Percentiles rank a stretch among this genome's conserved stretches.
phyloP scores from a whole-genome alignment of 1,140 invertebrate genomes.

The Pectinophora gossypiella region DNA sequence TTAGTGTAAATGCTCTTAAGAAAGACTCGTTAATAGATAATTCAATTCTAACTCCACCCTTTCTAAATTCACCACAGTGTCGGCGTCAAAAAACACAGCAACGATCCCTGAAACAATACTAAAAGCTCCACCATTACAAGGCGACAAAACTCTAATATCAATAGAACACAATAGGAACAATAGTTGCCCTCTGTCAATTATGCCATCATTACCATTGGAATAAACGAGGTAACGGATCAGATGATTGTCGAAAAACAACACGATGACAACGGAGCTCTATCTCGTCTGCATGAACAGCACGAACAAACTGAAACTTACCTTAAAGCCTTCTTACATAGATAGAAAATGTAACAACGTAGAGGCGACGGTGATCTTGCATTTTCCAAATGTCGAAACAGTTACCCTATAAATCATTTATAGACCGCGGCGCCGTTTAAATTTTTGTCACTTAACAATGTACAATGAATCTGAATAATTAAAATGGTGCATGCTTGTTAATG shows the following conservation, averaged over 20 bases:
- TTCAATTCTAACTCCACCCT: slow-evolving; percentile 64
- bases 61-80: slow-evolving; percentile 47
- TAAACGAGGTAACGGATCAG: slow-evolving; percentile 67
- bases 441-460: slow-evolving; percentile 46
- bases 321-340: slow-evolving; percentile 22
- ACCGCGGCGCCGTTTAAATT: slow-evolving; percentile 39
- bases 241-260: slow-evolving; percentile 57
- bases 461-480: slow-evolving; percentile 43
- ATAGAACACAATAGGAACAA: slow-evolving; percentile 71
- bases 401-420: slow-evolving; percentile 60
- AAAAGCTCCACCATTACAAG: slow-evolving; percentile 62
- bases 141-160: slow-evolving; percentile 72
- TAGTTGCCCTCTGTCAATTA: slow-evolving; percentile 73
- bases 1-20: slow-evolving; percentile 16
- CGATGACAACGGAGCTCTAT: slow-evolving; percentile 36
- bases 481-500: slow-evolving; percentile 25
- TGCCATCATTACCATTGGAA: slow-evolving; percentile 72
- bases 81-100: slow-evolving; percentile 47
- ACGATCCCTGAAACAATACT: slow-evolving; percentile 58
- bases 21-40: no score
- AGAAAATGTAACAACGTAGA: not conserved
- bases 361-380: slow-evolving; percentile 44
- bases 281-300: slow-evolving; percentile 12
- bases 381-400: slow-evolving; percentile 41
- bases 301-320: slow-evolving; percentile 26